Percentiles rank a stretch among this genome's conserved stretches.
phyloP scores from a whole-genome alignment of 2,113 vertebrate species.

The Heterochromis multidens region DNA sequence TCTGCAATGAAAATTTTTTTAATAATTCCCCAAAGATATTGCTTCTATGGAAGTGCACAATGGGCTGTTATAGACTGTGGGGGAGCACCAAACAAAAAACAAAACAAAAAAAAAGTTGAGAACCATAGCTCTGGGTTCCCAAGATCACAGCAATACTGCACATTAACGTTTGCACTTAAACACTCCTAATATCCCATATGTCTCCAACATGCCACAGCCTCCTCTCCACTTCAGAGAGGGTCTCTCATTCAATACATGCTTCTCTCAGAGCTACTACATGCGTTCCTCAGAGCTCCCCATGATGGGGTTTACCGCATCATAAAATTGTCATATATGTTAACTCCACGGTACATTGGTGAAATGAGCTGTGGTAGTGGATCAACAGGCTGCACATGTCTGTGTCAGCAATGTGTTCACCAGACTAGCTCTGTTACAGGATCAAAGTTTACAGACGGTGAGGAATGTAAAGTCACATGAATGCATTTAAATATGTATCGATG shows the following conservation, averaged over 20 bases:
- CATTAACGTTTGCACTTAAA: not conserved
- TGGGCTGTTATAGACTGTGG: not conserved
- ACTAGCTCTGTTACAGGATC: conserved; percentile 1
- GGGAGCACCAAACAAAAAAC: not conserved
- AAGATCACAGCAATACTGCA: not conserved
- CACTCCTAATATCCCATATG: conserved; percentile 22
- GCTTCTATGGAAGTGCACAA: not conserved
- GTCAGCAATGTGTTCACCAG: conserved; percentile 15
- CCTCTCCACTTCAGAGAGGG: not conserved
- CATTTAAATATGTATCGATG: not conserved
- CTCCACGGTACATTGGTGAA: conserved; percentile 39
- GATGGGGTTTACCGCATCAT: conserved; percentile 33
- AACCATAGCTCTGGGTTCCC: not conserved
- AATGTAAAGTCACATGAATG: not conserved
- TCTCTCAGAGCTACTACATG: not conserved
- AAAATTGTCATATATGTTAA: conserved; percentile 48
- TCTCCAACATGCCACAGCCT: not conserved
- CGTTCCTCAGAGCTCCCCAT: not conserved
- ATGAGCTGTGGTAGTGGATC: conserved; percentile 48
- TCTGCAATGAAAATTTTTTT: not conserved
- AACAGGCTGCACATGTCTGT: conserved; percentile 33
- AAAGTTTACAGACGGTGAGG: not conserved
- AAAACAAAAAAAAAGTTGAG: not conserved
- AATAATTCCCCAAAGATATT: not conserved
- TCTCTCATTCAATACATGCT: not conserved